Percentiles rank a stretch among this genome's conserved stretches.
Conservation (phyloP, 2,888 invertebrate species). For the Ferdinandea cuprea region DNA sequence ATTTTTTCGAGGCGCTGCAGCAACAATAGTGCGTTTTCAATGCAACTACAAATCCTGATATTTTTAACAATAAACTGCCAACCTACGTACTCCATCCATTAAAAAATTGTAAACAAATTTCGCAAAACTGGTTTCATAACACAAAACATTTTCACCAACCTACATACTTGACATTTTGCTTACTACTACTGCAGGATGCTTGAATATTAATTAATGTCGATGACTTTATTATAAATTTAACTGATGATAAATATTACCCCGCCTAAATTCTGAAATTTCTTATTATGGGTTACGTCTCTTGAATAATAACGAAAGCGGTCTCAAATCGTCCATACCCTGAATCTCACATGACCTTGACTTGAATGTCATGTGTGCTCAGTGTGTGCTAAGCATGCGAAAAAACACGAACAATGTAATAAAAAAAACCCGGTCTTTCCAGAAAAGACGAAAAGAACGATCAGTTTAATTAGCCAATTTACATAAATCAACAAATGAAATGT, state of each 20-base stretch:
- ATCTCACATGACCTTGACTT: constrained; percentile 63
- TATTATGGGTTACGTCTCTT: constrained; percentile 18
- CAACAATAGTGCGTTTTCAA: too few species aligned
- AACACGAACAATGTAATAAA: background rate
- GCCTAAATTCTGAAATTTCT: background rate
- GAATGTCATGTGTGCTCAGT: constrained; percentile 58
- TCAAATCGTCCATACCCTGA: constrained; percentile 1
- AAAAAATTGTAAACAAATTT: constrained; percentile 12
- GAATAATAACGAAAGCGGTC: constrained; percentile 50
- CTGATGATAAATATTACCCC: constrained; percentile 28
- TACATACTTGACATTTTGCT: background rate
- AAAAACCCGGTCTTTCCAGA: constrained; percentile 13
- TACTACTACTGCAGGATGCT: constrained; percentile 11
- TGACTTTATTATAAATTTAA: constrained; percentile 56
- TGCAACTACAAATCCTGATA: too few species aligned
- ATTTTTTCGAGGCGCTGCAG: too few species aligned
- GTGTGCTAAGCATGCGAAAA: constrained; percentile 27
- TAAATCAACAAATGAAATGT: constrained; percentile 66
- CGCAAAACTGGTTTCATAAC: constrained; percentile 18
- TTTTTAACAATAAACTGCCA: background rate
- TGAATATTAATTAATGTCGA: constrained; percentile 55
- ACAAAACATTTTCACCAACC: constrained; percentile 17
- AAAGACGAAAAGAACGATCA: constrained; percentile 10
- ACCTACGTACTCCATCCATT: background rate
- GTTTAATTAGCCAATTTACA: constrained; percentile 68